phyloP scores from a whole-genome alignment of 1,140 invertebrate genomes.

The Psix sp. region DNA sequence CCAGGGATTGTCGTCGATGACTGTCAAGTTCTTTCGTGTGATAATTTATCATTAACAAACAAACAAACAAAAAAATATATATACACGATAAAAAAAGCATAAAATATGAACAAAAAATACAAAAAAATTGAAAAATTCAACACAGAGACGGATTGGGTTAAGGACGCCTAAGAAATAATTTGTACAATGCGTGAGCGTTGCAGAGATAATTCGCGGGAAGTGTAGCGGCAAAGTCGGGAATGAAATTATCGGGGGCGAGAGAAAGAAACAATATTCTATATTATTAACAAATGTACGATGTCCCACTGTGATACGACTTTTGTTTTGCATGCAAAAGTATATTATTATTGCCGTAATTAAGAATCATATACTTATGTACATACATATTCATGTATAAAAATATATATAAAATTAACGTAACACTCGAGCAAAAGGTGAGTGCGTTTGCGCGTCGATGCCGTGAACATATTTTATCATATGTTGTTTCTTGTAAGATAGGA shows the following conservation, averaged over 20 bases:
- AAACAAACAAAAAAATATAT: conserved; percentile 15
- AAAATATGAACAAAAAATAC: conserved; percentile 28
- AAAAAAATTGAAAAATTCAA: conserved; percentile 42
- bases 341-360: conserved; percentile 72
- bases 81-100: conserved; percentile 35
- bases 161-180: conserved; percentile 44
- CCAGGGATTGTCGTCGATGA: conserved; percentile 23
- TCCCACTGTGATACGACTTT: conserved; percentile 77
- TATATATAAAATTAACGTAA: conserved; percentile 37
- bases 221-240: conserved; percentile 3
- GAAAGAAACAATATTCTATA: conserved; percentile 69
- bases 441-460: too few species aligned
- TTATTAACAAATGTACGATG: conserved; percentile 75
- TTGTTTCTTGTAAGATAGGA: too few species aligned
- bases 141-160: conserved; percentile 51
- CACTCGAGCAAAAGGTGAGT: conserved; percentile 16
- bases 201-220: conserved; percentile 16
- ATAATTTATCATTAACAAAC: conserved; percentile 45
- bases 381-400: conserved; percentile 36
- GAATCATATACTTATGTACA: conserved; percentile 58
- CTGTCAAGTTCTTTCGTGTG: conserved; percentile 49
- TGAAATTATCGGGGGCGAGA: conserved; percentile 32
- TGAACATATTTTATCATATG: too few species aligned
- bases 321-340: conserved; percentile 76
- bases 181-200: conserved; percentile 27